Evolutionary conservation across 1,140 invertebrate genomes (phyloP), one percentile per base, ranked within the genome.

Genomic region (Myzus persicae): DNA sequence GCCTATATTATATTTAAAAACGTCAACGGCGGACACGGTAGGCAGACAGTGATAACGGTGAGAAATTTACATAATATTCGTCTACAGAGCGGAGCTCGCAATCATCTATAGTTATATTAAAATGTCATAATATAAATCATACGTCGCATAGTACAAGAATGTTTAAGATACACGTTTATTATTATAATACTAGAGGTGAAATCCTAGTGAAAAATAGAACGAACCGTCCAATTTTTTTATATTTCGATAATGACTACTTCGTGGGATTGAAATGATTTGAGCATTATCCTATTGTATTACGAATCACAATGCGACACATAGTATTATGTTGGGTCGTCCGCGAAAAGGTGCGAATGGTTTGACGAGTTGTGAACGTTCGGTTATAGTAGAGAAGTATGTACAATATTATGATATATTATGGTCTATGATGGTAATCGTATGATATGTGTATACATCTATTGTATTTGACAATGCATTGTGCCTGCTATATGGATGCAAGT

Each of bases 1-100:
- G 59, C 31, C 31, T 76, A 76, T 20, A 76, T 76, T n/a, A 76
- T 76, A 76, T n/a, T 76, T n/a, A 18, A 76, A 76, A 76, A 76
- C 59, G 59, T 76, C 59, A 76, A 76, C n/a, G 2, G 59, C 24
- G 59, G n/a, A 76, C 24, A n/a, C 11, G 18, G n/a, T 76, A 31
- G 31, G n/a, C n/a, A 76, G 59, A 76, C 59, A n/a, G 59, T 76
- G 59, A 76, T 76, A 76, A 76, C n/a, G 59, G 59, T 76, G 59
- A 76, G 59, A n/a, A n/a, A 76, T 76, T 76, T 76, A 76, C 59
- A 76, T 76, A 76, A n/a, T 76, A n/a, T 24, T 7, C 5, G 14
- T 76, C 14, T 67, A 67, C 14, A 67, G 11, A 59, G 26, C 31
- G 9, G 46, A 7, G 8, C 59, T 67, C 26, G 31, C 31, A 31